Percentiles rank a stretch among this genome's conserved stretches.
Evolutionary conservation across 1,140 invertebrate genomes (phyloP).

Genomic region (Brachionus koreanus): DNA sequence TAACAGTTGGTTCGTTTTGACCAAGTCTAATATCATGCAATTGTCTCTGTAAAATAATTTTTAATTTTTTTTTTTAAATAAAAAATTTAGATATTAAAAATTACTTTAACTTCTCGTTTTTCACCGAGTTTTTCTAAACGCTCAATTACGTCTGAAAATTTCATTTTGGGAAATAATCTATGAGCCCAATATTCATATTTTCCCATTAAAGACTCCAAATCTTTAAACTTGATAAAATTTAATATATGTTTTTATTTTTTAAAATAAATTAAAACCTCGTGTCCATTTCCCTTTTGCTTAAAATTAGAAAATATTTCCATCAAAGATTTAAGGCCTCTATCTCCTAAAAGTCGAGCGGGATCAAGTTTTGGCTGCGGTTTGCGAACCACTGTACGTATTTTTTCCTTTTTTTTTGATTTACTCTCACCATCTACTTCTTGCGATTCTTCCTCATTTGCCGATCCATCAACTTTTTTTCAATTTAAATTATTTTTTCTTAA

Average conservation of each 20-base stretch:
- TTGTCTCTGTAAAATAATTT: neutral
- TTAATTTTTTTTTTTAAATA: neutral
- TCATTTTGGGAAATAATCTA: conserved; percentile 77
- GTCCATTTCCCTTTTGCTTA: conserved; percentile 76
- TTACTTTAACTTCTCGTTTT: conserved; percentile 56
- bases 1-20: neutral
- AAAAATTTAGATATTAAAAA: neutral
- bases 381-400: conserved; percentile 61
- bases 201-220: conserved; percentile 74
- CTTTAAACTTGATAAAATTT: conserved; percentile 62
- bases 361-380: conserved; percentile 71
- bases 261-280: conserved; percentile 62
- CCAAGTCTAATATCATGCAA: conserved; percentile 14
- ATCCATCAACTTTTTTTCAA: neutral
- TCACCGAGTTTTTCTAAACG: conserved; percentile 73
- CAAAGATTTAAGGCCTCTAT: conserved; percentile 72
- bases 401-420: conserved; percentile 52
- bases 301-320: conserved; percentile 75
- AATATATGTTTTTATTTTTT: neutral
- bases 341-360: conserved; percentile 67
- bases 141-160: conserved; percentile 77
- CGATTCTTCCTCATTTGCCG: neutral
- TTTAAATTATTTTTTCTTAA: neutral
- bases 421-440: neutral
- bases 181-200: conserved; percentile 87